Conservation (phyloP, 2,113 vertebrate genomes). For the Psittacula cyanocephala region DNA sequence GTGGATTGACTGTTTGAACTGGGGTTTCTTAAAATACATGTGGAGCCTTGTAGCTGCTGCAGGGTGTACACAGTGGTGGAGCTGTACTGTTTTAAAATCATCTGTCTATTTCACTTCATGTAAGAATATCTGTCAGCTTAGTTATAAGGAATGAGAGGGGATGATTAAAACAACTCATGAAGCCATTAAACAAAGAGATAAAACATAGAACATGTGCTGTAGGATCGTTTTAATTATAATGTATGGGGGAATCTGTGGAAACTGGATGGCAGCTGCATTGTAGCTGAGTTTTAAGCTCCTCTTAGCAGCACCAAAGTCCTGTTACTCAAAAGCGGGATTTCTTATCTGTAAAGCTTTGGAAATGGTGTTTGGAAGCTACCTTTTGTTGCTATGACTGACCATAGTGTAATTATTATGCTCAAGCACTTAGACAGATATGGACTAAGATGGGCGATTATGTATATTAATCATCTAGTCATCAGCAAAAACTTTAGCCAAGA, state of each 20-base stretch:
- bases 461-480: not conserved
- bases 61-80: constrained; percentile 20
- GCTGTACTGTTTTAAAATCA: constrained; percentile 53
- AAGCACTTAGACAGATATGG: not conserved
- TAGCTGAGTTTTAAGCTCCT: constrained; percentile 18
- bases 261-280: not conserved
- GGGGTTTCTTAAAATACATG: constrained; percentile 64
- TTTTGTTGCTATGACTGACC: not conserved
- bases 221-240: constrained; percentile 18
- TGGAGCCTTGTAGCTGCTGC: constrained; percentile 48
- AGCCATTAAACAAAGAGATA: constrained; percentile 54
- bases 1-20: constrained; percentile 51
- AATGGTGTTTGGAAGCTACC: constrained; percentile 28
- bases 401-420: not conserved
- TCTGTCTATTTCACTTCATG: constrained; percentile 42
- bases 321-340: not conserved
- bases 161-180: constrained; percentile 46
- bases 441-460: constrained; percentile 29
- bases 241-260: not conserved
- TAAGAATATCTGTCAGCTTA: constrained; percentile 49
- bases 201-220: constrained; percentile 55
- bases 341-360: constrained; percentile 17
- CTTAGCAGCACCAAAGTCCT: not conserved
- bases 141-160: constrained; percentile 22
- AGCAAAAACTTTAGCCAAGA: not conserved